Base-by-base conservation (phyloP, 2,113 vertebrate species). In the Hylia prasina region DNA sequence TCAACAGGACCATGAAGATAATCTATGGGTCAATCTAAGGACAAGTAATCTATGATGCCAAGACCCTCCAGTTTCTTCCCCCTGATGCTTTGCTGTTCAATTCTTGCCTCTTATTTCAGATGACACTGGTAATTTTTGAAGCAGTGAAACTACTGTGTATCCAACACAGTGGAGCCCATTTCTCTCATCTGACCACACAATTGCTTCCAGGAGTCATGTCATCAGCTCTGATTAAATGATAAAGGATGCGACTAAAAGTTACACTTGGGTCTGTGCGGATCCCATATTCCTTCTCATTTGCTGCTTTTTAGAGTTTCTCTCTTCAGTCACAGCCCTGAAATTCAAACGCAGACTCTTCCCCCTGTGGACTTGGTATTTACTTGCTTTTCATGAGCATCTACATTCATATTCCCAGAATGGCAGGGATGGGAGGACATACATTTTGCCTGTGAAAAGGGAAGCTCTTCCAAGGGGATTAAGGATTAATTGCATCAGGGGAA, bases 361-460 rank as follows among this genome's bases (percentile, higher is more conserved):
- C 15, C 57, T 45, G 61, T 66, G 89, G 90, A 73, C 89, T 47
- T 60, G 86, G 71, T 91, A 68, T 48, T 95, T 88, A 45, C 60
- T 81, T 81, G 47, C 60, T 94, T 90, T 90, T 82, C 84, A 89
- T 61, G 81, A 88, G 75, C 85, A 82, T 57, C 85, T 86, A 17
- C 71, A 51, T 87, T 81, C 27, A 2, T 77, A 37, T 92, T 93
- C 90, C 70, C 79, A 80, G 82, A 51, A 69, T 23, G 28, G 44
- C 1, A 13, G 48, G 16, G 30, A 11, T 8, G 20, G 25, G 17
- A 25, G 10, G 11, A 7, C 10, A 18, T 8, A 27, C 0, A 1
- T 73, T 85, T 88, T 90, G 35, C 61, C 47, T 82, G 21, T 76
- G 78, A 77, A 93, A 79, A 80, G 76, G 54, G 39, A 47, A 82